Percentiles rank a stretch among this genome's conserved stretches.
Evolutionary conservation across 2,888 invertebrate species (phyloP).

Genomic region (Tethea ocularis): DNA sequence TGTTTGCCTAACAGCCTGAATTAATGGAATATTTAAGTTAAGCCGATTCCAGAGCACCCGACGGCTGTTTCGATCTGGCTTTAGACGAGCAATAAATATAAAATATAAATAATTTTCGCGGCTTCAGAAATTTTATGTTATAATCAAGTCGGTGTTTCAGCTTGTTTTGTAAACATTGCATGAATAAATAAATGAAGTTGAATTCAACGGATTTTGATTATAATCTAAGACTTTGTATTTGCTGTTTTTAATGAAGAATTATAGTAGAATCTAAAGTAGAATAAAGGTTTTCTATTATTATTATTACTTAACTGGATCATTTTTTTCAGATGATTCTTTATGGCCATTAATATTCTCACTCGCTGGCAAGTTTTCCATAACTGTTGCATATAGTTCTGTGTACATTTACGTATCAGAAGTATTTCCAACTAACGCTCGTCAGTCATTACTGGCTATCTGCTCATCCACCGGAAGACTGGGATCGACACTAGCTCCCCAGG

Average conservation of each 20-base stretch:
- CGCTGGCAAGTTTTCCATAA: constrained; percentile 87
- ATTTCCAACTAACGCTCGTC: constrained; percentile 86
- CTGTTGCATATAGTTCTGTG: constrained; percentile 85
- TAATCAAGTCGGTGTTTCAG: constrained; percentile 20
- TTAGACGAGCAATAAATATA: constrained; percentile 43
- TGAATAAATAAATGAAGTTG: constrained; percentile 54
- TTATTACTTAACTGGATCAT: constrained; percentile 13
- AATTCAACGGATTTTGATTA: neutral
- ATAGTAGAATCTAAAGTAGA: neutral
- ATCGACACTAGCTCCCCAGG: constrained; percentile 86
- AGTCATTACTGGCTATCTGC: constrained; percentile 85
- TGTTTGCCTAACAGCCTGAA: constrained; percentile 65
- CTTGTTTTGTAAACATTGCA: constrained; percentile 63
- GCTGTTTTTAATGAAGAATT: neutral
- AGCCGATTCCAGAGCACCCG: constrained; percentile 54
- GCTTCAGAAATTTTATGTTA: constrained; percentile 42
- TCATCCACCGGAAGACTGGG: constrained; percentile 87
- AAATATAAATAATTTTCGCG: constrained; percentile 53
- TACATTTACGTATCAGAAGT: constrained; percentile 88
- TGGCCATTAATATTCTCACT: constrained; percentile 81
- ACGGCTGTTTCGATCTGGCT: constrained; percentile 37
- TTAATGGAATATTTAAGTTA: constrained; percentile 74
- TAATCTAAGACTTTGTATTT: neutral
- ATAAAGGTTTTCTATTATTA: constrained; percentile 12
- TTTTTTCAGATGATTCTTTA: constrained; percentile 61